Conservation (phyloP, 2,797 vertebrate genomes). For the Cossypha dichroa region DNA sequence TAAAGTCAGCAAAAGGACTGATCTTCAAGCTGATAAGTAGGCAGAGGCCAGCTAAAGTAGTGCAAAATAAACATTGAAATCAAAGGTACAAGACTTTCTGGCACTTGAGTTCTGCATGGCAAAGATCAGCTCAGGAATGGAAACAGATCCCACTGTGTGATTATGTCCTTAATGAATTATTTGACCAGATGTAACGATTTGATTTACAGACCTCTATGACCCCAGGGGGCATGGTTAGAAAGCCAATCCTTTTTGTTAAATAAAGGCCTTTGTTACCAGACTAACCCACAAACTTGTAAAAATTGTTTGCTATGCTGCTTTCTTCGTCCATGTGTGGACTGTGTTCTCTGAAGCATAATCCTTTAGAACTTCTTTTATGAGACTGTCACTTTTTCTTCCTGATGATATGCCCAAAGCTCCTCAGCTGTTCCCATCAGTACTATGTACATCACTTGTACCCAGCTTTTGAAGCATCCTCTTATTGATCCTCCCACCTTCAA, state of each 20-base stretch:
- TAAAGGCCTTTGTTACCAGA: neutral
- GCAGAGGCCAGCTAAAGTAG: neutral
- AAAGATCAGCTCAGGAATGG: neutral
- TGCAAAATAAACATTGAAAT: neutral
- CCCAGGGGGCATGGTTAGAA: neutral
- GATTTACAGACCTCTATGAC: neutral
- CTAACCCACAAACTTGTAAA: neutral
- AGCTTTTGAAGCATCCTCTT: constrained; percentile 32
- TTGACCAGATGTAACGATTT: neutral
- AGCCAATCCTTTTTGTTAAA: neutral
- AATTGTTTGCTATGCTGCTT: neutral
- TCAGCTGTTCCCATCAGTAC: neutral
- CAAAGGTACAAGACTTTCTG: neutral
- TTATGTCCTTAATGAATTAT: neutral
- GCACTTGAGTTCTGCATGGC: neutral
- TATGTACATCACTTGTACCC: neutral
- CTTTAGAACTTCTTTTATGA: neutral
- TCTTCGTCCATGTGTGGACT: neutral
- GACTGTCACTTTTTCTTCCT: neutral
- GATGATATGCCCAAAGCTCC: neutral
- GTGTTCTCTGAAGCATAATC: constrained; percentile 10
- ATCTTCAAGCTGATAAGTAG: neutral
- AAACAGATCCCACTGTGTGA: neutral
- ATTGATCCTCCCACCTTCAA: constrained; percentile 20
- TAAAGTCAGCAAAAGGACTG: neutral